Conservation (phyloP, 2,113 vertebrate genomes). For the Austrofundulus limnaeus region DNA sequence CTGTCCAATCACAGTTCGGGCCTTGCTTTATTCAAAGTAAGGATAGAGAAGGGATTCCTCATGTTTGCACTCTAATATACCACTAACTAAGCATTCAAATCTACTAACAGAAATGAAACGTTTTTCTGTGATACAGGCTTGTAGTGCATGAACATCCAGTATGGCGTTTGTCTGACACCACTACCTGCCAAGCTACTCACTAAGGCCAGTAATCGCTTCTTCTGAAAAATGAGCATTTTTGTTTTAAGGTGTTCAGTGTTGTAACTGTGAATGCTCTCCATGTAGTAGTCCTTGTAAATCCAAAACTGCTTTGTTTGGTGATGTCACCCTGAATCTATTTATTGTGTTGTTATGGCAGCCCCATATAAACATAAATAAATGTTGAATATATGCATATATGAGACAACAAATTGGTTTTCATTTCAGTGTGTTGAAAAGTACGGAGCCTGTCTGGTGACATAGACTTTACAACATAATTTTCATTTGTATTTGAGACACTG, state of each 20-base stretch:
- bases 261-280: conserved; percentile 69
- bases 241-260: conserved; percentile 54
- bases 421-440: not conserved
- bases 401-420: not conserved
- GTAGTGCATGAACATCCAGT: conserved; percentile 58
- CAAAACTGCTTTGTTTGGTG: conserved; percentile 70
- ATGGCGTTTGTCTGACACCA: conserved; percentile 34
- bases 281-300: conserved; percentile 73
- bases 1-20: conserved; percentile 4
- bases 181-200: conserved; percentile 39
- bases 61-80: conserved; percentile 39
- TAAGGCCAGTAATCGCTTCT: conserved; percentile 47
- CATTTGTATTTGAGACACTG: too few relatives aligned
- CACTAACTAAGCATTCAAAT: conserved; percentile 47
- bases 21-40: conserved; percentile 17
- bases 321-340: conserved; percentile 72
- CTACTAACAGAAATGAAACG: conserved; percentile 44
- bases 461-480: too few relatives aligned
- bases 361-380: conserved; percentile 74
- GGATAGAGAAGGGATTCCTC: conserved; percentile 42
- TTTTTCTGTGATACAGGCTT: conserved; percentile 34
- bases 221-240: conserved; percentile 57
- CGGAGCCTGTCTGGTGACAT: too few relatives aligned
- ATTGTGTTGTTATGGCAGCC: conserved; percentile 73
- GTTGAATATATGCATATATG: conserved; percentile 42